A percentile compares a stretch with the other conserved stretches of the same genome.
phyloP scores from a whole-genome alignment of 2,113 vertebrate species.

The Crotalus viridis region DNA sequence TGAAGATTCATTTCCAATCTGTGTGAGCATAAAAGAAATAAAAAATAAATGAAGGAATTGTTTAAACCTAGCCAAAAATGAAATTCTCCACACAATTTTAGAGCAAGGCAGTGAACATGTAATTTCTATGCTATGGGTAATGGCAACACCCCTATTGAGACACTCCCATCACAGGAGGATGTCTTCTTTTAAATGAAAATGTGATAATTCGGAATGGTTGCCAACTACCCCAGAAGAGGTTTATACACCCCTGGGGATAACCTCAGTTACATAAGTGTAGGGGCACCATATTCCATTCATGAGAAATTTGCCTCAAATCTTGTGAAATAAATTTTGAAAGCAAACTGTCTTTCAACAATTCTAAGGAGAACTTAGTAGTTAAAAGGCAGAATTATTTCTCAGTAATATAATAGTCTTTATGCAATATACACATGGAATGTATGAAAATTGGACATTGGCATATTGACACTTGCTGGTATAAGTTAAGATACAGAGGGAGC shows the following conservation, averaged over 20 bases:
- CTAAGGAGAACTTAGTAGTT: neutral
- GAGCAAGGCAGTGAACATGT: neutral
- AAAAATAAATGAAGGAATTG: constrained; percentile 14
- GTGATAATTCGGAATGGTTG: neutral
- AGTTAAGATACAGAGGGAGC: neutral
- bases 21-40: neutral
- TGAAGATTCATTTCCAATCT: constrained; percentile 58
- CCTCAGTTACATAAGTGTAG: neutral
- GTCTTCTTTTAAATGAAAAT: neutral
- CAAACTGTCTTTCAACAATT: neutral
- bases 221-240: neutral
- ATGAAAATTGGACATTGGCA: neutral
- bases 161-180: neutral
- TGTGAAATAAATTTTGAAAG: neutral
- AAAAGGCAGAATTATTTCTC: neutral
- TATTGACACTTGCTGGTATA: neutral
- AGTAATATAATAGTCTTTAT: neutral
- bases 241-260: neutral
- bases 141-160: neutral
- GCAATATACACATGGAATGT: neutral
- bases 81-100: neutral
- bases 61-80: neutral
- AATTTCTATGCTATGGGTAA: neutral
- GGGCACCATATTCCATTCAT: neutral
- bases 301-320: neutral